These are phyloP conservation scores for Phalacrocorax carbo DNA, from an alignment of 2,113 vertebrate species.

Conservation along the genomic window DNA sequence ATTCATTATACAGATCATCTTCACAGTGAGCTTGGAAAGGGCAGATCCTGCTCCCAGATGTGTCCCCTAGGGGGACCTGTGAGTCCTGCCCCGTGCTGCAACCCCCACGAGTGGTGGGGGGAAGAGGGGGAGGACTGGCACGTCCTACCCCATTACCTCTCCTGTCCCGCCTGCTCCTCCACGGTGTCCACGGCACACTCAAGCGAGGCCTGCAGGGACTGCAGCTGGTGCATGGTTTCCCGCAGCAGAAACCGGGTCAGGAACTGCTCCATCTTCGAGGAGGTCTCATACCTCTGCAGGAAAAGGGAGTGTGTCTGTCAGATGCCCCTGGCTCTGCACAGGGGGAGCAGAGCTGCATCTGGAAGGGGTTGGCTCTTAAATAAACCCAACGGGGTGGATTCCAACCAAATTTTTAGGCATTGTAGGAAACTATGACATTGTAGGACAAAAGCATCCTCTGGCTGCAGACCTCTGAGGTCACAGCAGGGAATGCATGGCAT, in stretches of 20 bases:
- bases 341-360: not conserved
- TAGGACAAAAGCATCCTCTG: not conserved
- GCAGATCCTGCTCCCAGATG: not conserved
- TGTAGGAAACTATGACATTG: not conserved
- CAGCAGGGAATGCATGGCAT: not conserved
- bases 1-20: not conserved
- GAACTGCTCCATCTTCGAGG: constrained; percentile 94
- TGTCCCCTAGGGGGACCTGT: accelerated
- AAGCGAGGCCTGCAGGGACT: constrained; percentile 90
- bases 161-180: constrained; percentile 84
- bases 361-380: not conserved
- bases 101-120: accelerated
- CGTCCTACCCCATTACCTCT: constrained; percentile 54
- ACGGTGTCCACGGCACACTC: constrained; percentile 93
- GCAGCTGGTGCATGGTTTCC: constrained; percentile 91
- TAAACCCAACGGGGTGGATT: accelerated
- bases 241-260: constrained; percentile 93
- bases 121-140: not conserved
- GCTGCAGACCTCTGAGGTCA: not conserved
- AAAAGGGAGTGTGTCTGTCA: not conserved
- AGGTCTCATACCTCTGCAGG: constrained; percentile 87
- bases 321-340: accelerated
- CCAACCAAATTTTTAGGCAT: not conserved
- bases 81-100: not conserved
- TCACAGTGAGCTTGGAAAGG: accelerated